Conservation (phyloP, 2,888 invertebrate species). For the Polydesmus complanatus region DNA sequence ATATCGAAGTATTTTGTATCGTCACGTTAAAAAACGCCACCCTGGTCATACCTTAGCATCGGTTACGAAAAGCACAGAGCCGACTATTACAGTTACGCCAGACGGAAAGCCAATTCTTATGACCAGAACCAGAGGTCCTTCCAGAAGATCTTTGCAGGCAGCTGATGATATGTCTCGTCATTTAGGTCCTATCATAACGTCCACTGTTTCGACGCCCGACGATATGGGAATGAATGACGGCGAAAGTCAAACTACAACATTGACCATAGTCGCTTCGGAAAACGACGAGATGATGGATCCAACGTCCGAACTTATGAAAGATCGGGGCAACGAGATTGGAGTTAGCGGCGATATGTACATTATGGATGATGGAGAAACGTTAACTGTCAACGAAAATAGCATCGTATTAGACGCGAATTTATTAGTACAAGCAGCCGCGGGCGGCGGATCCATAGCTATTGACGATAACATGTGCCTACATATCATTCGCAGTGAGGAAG, state of each 20-base stretch:
- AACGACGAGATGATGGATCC: neutral
- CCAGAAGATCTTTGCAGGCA: neutral
- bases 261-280: neutral
- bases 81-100: neutral
- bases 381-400: constrained; percentile 2
- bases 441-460: constrained; percentile 3
- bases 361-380: neutral
- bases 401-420: constrained; percentile 7
- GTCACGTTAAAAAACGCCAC: constrained; percentile 8
- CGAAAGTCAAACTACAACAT: neutral
- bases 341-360: neutral
- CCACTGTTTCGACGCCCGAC: neutral
- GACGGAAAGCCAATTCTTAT: constrained; percentile 1
- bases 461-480: constrained; percentile 4
- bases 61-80: constrained; percentile 7
- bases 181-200: neutral
- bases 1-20: constrained; percentile 7
- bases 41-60: constrained; percentile 2
- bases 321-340: neutral
- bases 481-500: constrained; percentile 1
- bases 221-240: neutral
- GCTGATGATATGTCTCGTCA: neutral
- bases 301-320: neutral
- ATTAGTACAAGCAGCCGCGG: constrained; percentile 1
- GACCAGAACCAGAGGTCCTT: neutral